Conservation (phyloP, 2,113 vertebrate genomes). For the Coptodon rendalli region DNA sequence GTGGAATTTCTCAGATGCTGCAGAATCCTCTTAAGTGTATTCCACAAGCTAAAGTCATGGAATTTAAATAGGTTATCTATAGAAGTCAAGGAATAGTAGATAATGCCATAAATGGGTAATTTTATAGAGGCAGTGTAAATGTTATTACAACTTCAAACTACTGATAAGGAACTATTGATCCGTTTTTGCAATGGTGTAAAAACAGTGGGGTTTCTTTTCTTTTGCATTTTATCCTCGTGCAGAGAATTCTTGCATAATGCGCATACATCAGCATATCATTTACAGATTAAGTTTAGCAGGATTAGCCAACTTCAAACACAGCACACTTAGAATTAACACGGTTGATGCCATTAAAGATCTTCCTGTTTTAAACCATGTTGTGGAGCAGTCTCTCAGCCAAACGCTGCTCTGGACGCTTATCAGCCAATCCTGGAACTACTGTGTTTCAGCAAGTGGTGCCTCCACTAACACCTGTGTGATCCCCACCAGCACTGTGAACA, state of each 20-base stretch:
- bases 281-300: not conserved
- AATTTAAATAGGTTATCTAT: slow-evolving; percentile 4
- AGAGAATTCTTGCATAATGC: not conserved
- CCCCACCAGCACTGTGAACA: not conserved
- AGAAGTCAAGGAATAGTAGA: not conserved
- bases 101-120: not conserved
- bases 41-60: not conserved
- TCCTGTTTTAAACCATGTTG: not conserved
- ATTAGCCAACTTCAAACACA: not conserved
- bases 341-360: fast-evolving
- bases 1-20: not conserved
- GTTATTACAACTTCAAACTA: not conserved
- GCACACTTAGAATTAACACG: not conserved
- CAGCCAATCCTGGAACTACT: not conserved
- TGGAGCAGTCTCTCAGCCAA: not conserved
- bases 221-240: not conserved
- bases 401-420: not conserved
- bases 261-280: not conserved
- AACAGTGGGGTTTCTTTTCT: not conserved
- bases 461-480: not conserved
- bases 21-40: not conserved
- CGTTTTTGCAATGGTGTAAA: not conserved
- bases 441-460: not conserved
- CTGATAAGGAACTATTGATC: not conserved
- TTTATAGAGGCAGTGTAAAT: not conserved